Conservation (phyloP, 2,113 vertebrate genomes). For the Hyperopisus bebe region DNA sequence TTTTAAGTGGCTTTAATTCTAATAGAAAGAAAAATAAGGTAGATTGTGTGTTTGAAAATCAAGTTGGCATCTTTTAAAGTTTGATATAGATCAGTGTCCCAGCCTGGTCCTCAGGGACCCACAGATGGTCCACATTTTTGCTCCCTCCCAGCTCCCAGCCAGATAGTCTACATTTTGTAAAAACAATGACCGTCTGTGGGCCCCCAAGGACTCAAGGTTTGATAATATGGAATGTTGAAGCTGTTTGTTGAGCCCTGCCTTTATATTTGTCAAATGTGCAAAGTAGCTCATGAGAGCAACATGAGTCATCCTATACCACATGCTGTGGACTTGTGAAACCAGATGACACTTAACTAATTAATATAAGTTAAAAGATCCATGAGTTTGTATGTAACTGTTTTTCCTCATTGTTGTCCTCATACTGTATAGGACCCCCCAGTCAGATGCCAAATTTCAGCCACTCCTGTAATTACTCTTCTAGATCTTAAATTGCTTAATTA, state of each 20-base stretch:
- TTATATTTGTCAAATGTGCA: not conserved
- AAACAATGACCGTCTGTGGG: not conserved
- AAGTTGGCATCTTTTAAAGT: not conserved
- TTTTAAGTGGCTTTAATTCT: not conserved
- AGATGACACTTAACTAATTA: not conserved
- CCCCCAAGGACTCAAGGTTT: not conserved
- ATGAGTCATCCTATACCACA: not conserved
- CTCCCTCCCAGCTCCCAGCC: not conserved
- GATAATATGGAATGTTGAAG: not conserved
- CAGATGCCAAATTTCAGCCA: slow-evolving; percentile 6
- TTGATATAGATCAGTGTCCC: not conserved
- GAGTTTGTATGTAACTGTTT: not conserved
- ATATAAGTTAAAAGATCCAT: not conserved
- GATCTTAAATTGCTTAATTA: not conserved
- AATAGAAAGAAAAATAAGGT: not conserved
- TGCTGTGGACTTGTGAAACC: not conserved
- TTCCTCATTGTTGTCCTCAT: not conserved
- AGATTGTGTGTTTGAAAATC: not conserved
- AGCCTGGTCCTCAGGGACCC: not conserved
- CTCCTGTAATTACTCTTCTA: slow-evolving; percentile 6
- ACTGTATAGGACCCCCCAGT: not conserved
- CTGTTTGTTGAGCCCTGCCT: not conserved
- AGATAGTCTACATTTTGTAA: not conserved
- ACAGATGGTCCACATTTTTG: not conserved
- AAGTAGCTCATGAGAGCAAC: not conserved